Base-by-base conservation (phyloP, 2,888 invertebrate genomes). In the Calliphora vomitoria region DNA sequence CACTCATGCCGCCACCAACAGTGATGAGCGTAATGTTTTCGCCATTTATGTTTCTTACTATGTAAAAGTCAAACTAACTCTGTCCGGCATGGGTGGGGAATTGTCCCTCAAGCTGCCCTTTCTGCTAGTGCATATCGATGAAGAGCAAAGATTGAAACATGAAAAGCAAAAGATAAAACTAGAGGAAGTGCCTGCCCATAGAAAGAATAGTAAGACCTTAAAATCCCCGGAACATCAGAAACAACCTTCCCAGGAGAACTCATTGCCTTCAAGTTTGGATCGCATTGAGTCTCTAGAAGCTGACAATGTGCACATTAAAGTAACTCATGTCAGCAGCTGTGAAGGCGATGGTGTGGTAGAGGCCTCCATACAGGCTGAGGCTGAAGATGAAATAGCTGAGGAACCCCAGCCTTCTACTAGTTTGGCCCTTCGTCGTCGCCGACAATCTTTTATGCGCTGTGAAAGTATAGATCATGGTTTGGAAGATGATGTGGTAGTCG, bases 1-100 rank as follows among this genome's bases (percentile, higher is more conserved):
- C 35, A 87, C 94, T 93, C 89, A 85, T 68, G 83, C 85, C 11
- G 95, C 95, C 18, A 95, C 96, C 0, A 96, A 89, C 15, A 75
- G 81, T 50, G 93, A 97, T 88, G 97, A 97, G 89, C 95, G 97
- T 85, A 98, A 98, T 93, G 97, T 97, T 0, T 98, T 98, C 91
- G 98, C 98, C 78, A 98, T 98, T 90, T 98, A 98, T 94, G 98
- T 98, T 11, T 97, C 97, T 0, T 98, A 98, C 92, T 98, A 98
- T 92, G 97, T 98, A 8, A 98, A 98, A 95, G 96, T 98, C 0
- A 97, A 97, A 93, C 94, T 97, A 0, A 94, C 96, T 0, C 95
- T 97, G 35, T 97, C 97, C 85, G 96, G 97, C 4, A 97, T 98
- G 95, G 97, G 97, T 0, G 97, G 97, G 1, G 96, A 97, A 85